Percentiles rank a stretch among this genome's conserved stretches.
Conservation (phyloP, 2,797 vertebrate genomes). For the Cossypha polioptera region DNA sequence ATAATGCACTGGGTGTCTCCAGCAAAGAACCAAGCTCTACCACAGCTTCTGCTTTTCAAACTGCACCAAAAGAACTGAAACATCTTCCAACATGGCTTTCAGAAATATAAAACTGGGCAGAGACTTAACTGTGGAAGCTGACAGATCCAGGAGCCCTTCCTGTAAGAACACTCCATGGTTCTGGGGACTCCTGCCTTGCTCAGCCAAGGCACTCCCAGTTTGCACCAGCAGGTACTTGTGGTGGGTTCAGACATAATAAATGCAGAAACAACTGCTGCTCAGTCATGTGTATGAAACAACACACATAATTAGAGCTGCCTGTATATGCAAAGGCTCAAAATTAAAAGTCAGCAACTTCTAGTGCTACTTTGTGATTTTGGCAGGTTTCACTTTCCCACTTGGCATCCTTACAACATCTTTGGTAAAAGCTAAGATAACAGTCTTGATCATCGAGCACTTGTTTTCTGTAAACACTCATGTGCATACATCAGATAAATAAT, state of each 20-base stretch:
- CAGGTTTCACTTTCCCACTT: slow-evolving; percentile 3
- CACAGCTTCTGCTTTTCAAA: not conserved
- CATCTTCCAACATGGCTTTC: not conserved
- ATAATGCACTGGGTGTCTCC: fast-evolving
- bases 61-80: not conserved
- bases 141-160: fast-evolving
- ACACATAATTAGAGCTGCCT: not conserved
- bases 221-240: not conserved
- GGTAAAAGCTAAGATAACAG: not conserved
- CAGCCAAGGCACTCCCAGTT: not conserved
- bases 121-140: not conserved
- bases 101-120: not conserved
- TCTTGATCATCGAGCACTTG: not conserved
- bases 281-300: not conserved
- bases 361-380: not conserved
- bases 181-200: not conserved
- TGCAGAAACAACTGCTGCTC: not conserved
- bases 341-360: slow-evolving; percentile 26
- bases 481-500: not conserved
- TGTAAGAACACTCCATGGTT: fast-evolving
- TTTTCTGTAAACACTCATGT: not conserved
- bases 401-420: not conserved
- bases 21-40: not conserved
- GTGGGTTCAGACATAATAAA: not conserved
- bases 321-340: not conserved